Base-by-base conservation (phyloP, 1,140 invertebrate genomes). In the Nasonia longicornis region DNA sequence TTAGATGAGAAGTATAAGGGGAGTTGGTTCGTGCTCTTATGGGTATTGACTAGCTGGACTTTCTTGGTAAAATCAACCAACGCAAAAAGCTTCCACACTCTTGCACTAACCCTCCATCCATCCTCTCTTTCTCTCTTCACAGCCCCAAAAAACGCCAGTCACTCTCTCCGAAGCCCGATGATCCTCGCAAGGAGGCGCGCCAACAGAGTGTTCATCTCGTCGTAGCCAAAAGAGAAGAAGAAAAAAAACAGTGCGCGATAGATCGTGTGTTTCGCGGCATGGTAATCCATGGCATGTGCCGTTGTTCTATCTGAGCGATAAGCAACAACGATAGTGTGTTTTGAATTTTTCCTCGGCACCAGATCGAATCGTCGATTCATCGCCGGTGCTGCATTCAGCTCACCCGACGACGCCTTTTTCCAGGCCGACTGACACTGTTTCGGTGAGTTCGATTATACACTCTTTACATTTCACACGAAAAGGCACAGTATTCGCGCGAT, bases 241-340 rank as follows among this genome's bases (percentile, higher is more conserved):
- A n/a, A 69, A 58, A 78, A 79, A 48, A 70, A 71, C 4, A 58
- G 52, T 58, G 52, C 52, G 20, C 52, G 52, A 58, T n/a, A 58
- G 16, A 58, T 58, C 4, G 52, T 20, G 52, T 58, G 52, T 58
- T 20, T 58, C 16, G 16, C 16, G 16, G 1, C 16, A n/a, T 20
- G 52, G 16, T 0, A n/a, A 20, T n/a, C 4, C 3, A 58, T n/a
- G 52, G n/a, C 20, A 58, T n/a, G 52, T 58, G 52, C 16, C 52
- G 52, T 58, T 58, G 52, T 58, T 58, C 14, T n/a, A 8, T 20
- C 16, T 6, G 52, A 58, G 7, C 52, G 14, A 58, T 38, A 58
- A 48, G 6, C 52, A 58, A n/a, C 52, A n/a, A 58, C 16, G n/a
- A 16, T 58, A 58, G 16, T 58, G 52, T 58, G 12, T 52, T 52